Percentiles rank a stretch among this genome's conserved stretches.
phyloP scores from a whole-genome alignment of 2,888 invertebrate species.

The Nasonovia ribisnigri region DNA sequence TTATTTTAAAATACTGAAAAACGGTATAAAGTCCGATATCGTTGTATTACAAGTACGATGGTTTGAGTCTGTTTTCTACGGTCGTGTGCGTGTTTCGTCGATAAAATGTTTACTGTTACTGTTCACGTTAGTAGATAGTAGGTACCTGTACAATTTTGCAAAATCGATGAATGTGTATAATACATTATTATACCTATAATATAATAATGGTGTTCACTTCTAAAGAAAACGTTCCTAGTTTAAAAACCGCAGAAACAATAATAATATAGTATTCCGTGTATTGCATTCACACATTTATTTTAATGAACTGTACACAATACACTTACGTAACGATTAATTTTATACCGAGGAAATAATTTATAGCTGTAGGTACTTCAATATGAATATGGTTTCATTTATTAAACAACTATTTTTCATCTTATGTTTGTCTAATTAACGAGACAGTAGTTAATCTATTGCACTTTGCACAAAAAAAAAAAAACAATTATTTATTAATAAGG shows the following conservation, averaged over 20 bases:
- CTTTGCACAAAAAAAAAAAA: not conserved
- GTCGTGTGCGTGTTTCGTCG: not conserved
- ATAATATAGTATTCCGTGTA: not conserved
- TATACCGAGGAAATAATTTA: not conserved
- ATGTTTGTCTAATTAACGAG: not conserved
- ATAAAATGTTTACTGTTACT: not conserved
- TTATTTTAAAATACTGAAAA: not conserved
- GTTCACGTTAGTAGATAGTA: not conserved
- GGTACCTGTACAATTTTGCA: not conserved
- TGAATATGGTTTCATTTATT: not conserved
- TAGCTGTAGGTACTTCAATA: not conserved
- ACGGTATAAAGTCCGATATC: not conserved
- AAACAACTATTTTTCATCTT: not conserved
- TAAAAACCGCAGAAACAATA: not conserved
- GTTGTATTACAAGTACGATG: not conserved
- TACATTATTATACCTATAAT: not conserved
- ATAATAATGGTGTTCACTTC: not conserved
- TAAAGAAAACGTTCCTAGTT: not conserved
- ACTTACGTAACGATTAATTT: not conserved
- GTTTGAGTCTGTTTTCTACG: not conserved
- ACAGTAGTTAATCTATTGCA: not conserved
- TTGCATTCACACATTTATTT: not conserved
- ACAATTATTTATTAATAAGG: not conserved
- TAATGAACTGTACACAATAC: not conserved
- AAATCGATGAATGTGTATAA: not conserved